Evolutionary conservation across 1,140 invertebrate genomes (phyloP).

Genomic region (Aleiodes sp.): DNA sequence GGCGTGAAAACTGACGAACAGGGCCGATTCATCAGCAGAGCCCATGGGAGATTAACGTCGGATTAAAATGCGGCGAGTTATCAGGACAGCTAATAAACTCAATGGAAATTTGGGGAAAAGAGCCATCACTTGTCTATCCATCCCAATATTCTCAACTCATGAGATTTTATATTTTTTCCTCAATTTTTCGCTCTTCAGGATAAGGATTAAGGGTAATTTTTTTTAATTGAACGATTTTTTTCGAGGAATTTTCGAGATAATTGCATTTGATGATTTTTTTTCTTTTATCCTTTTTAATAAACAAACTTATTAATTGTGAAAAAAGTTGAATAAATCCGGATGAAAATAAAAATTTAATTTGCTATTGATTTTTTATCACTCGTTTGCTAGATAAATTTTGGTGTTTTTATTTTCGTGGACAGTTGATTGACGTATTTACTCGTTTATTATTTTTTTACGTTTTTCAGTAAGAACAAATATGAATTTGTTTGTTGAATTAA

Average conservation of each 20-base stretch:
- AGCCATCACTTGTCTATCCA: background rate
- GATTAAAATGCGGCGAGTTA: slow-evolving; percentile 48
- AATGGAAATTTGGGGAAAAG: slow-evolving; percentile 32
- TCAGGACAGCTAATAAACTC: slow-evolving; percentile 43
- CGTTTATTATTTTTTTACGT: no score
- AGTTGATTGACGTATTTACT: no score
- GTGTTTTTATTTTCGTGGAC: no score
- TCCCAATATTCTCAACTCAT: background rate
- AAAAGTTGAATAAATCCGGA: no score
- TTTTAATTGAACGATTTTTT: background rate
- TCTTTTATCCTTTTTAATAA: no score
- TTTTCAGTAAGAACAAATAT: no score
- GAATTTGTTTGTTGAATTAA: no score
- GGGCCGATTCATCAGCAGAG: slow-evolving; percentile 13
- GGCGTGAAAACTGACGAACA: slow-evolving; percentile 11
- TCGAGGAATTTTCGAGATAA: background rate
- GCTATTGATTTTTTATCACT: no score
- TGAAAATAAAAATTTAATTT: no score
- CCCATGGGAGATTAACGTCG: slow-evolving; percentile 44
- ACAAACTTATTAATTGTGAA: no score
- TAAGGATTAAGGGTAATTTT: background rate
- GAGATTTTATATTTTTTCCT: slow-evolving; percentile 11
- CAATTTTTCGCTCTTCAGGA: background rate
- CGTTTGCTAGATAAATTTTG: no score
- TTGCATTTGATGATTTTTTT: no score